phyloP scores from a whole-genome alignment of 92 coral and sea anemone genomes.

The Ricordea florida region DNA sequence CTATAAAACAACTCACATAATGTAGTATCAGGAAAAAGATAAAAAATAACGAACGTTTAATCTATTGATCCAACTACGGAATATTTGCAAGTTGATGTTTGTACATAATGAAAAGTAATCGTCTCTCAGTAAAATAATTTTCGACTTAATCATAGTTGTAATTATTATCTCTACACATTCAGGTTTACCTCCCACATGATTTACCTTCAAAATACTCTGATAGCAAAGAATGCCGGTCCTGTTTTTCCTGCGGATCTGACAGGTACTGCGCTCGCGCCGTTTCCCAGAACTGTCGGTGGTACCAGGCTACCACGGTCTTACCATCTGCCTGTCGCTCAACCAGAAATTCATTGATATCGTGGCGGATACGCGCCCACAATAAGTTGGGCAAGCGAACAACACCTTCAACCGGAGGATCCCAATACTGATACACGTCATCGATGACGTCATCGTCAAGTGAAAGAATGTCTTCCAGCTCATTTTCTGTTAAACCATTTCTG shows the following conservation, averaged over 20 bases:
- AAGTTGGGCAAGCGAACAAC: conserved; percentile 88
- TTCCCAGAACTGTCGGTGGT: conserved; percentile 94
- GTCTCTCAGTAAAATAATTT: too few relatives aligned
- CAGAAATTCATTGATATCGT: conserved; percentile 83
- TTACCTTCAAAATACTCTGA: conserved; percentile 83
- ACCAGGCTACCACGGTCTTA: conserved; percentile 87
- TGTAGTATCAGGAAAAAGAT: too few relatives aligned
- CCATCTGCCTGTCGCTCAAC: conserved; percentile 85
- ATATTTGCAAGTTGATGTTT: too few relatives aligned
- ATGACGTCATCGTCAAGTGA: conserved; percentile 93
- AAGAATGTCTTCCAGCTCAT: conserved; percentile 77
- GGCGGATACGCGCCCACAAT: conserved; percentile 88
- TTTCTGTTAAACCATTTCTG: conserved; percentile 79
- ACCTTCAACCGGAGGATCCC: conserved; percentile 94
- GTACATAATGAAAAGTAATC: too few relatives aligned
- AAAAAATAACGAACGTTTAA: too few relatives aligned
- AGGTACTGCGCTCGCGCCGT: conserved; percentile 70
- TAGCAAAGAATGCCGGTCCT: conserved; percentile 77
- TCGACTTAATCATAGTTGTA: too few relatives aligned
- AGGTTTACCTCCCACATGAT: too few relatives aligned
- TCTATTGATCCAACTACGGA: too few relatives aligned
- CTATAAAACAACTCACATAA: too few relatives aligned
- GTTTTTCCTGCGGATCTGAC: conserved; percentile 47
- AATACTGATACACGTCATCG: conserved; percentile 90
- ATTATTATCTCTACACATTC: too few relatives aligned